These are phyloP conservation scores for Microcebus tavaratra DNA, from an alignment of 2,113 vertebrate genomes.

Conservation along the genomic window DNA sequence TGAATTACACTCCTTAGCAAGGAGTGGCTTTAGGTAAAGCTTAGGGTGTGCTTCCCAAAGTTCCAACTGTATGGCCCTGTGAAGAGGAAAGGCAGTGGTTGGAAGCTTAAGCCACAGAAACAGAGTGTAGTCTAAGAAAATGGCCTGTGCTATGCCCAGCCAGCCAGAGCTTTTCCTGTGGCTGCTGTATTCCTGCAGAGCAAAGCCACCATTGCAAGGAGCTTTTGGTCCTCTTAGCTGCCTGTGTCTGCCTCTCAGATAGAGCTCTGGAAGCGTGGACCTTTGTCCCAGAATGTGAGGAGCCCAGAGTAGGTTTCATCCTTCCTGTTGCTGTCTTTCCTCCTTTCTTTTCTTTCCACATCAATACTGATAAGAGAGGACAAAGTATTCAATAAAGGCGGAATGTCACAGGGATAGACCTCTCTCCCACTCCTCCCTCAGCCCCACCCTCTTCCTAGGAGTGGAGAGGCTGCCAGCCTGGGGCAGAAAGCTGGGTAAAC, in stretches of 20 bases:
- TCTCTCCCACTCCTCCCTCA: background rate
- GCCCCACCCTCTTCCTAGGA: background rate
- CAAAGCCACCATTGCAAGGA: background rate
- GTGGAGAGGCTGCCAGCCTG: background rate
- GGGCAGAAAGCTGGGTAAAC: constrained; percentile 11
- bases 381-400: background rate
- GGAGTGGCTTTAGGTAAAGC: background rate
- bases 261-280: background rate
- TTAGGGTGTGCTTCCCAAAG: background rate
- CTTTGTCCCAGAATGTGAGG: constrained; percentile 22
- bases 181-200: background rate
- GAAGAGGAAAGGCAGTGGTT: background rate
- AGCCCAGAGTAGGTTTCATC: constrained; percentile 6
- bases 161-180: background rate
- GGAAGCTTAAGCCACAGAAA: background rate
- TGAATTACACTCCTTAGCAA: background rate
- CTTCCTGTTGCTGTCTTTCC: background rate
- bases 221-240: background rate
- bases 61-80: background rate
- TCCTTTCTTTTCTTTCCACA: background rate
- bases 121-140: background rate
- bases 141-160: background rate
- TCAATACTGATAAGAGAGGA: background rate
- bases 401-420: background rate
- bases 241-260: background rate